Evolutionary conservation across 30 jellyfish, hydroid and myxozoan genomes (phyloP).

Genomic region (Chironex yamaguchii): DNA sequence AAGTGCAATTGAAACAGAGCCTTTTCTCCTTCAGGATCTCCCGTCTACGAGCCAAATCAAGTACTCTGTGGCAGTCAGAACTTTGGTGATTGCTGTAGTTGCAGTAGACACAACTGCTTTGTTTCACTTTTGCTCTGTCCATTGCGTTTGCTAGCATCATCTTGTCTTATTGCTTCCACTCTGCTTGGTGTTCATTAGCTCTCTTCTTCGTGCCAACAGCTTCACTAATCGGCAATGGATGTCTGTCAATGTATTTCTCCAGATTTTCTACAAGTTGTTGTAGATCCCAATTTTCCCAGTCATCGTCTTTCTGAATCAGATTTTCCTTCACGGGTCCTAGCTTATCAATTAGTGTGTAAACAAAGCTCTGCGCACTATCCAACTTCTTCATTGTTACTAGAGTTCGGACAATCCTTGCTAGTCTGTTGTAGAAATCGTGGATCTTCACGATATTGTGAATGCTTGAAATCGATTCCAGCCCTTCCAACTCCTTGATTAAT

Average conservation of each 20-base stretch:
- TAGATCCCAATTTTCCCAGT: constrained; percentile 61
- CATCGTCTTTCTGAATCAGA: constrained; percentile 38
- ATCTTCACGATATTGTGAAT: constrained; percentile 2
- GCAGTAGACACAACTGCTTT: constrained; percentile 47
- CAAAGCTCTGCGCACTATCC: constrained; percentile 55
- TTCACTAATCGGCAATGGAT: constrained; percentile 24
- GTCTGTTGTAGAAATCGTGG: constrained; percentile 60
- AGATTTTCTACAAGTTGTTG: constrained; percentile 62
- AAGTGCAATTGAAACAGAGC: constrained; percentile 32
- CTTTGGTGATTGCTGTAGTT: constrained; percentile 29
- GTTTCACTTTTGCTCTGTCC: background rate
- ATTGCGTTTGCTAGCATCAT: constrained; percentile 34
- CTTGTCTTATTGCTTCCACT: constrained; percentile 15
- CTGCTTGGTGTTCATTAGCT: background rate
- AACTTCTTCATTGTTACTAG: constrained; percentile 48
- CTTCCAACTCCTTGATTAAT: constrained; percentile 43
- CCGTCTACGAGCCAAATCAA: background rate
- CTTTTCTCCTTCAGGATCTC: constrained; percentile 4
- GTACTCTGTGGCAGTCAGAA: constrained; percentile 13
- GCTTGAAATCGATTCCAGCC: constrained; percentile 16
- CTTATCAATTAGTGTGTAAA: constrained; percentile 46
- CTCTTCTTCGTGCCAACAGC: constrained; percentile 8
- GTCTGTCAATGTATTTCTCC: constrained; percentile 61
- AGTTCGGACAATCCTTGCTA: constrained; percentile 53
- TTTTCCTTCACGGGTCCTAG: constrained; percentile 47